Percentiles rank a stretch among this genome's conserved stretches.
Evolutionary conservation across 2,797 vertebrate species (phyloP).

Genomic region (Malacoraja senta): DNA sequence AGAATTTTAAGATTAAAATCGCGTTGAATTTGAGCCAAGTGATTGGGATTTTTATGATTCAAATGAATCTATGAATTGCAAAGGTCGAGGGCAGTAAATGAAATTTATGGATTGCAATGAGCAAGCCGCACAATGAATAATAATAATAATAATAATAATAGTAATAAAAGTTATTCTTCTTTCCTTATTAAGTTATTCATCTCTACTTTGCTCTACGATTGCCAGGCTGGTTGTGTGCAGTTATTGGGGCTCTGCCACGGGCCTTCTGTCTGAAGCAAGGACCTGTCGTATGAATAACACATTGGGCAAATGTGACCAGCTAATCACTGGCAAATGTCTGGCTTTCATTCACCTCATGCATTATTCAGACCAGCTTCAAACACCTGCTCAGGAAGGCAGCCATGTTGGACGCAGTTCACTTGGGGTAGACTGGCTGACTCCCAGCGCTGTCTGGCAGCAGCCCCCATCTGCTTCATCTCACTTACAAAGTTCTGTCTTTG

Average conservation of each 20-base stretch:
- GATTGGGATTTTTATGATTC: conserved; percentile 12
- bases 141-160: conserved; percentile 24
- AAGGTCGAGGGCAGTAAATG: neutral
- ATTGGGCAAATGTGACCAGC: neutral
- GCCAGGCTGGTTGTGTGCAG: neutral
- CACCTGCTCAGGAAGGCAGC: conserved; percentile 29
- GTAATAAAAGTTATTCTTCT: conserved; percentile 11
- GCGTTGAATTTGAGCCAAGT: conserved; percentile 9
- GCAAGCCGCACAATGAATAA: conserved; percentile 22
- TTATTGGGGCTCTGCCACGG: no score
- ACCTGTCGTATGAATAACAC: conserved; percentile 12
- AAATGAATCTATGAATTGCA: neutral
- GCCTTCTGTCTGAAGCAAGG: neutral
- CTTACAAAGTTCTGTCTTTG: neutral
- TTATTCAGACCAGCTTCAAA: conserved; percentile 33
- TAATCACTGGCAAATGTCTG: conserved; percentile 22
- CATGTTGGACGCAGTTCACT: neutral
- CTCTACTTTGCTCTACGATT: neutral
- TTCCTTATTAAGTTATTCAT: conserved; percentile 20
- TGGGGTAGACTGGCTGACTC: neutral
- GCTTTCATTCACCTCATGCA: conserved; percentile 24
- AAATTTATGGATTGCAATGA: conserved; percentile 28
- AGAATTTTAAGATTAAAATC: neutral
- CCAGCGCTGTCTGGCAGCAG: neutral
- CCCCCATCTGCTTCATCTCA: neutral